Evolutionary conservation across 2,888 invertebrate genomes (phyloP).

Genomic region (Erebia palarica): DNA sequence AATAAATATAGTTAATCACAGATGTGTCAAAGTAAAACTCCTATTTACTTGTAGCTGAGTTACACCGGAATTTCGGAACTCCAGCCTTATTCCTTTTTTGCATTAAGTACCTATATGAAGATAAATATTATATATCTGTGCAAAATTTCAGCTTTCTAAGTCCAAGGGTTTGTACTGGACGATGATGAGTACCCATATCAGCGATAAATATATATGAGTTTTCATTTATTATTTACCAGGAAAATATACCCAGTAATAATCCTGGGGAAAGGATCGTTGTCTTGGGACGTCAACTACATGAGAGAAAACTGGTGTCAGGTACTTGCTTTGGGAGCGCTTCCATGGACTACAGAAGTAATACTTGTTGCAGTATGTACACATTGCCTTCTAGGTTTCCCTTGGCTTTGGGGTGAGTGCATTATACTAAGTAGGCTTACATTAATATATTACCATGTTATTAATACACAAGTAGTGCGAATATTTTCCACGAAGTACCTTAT

Average conservation of each 20-base stretch:
- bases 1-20: too few relatives aligned
- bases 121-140: too few relatives aligned
- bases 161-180: too few relatives aligned
- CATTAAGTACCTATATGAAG: too few relatives aligned
- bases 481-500: too few relatives aligned
- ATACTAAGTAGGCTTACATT: background rate
- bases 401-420: constrained; percentile 66
- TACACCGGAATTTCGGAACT: too few relatives aligned
- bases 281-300: constrained; percentile 67
- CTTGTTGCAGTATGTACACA: constrained; percentile 61
- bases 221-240: constrained; percentile 47
- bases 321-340: constrained; percentile 61
- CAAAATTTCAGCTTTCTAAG: too few relatives aligned
- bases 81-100: too few relatives aligned
- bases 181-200: background rate
- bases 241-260: constrained; percentile 73
- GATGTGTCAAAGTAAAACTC: too few relatives aligned
- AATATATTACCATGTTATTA: too few relatives aligned
- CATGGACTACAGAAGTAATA: constrained; percentile 66
- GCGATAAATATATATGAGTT: background rate
- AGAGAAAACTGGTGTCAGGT: constrained; percentile 62
- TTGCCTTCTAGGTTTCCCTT: constrained; percentile 64
- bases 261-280: constrained; percentile 70
- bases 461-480: too few relatives aligned
- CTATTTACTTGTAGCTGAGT: too few relatives aligned